These are phyloP conservation scores for Lasioglossum vierecki DNA, from an alignment of 2,888 invertebrate genomes.

Conservation along the genomic window DNA sequence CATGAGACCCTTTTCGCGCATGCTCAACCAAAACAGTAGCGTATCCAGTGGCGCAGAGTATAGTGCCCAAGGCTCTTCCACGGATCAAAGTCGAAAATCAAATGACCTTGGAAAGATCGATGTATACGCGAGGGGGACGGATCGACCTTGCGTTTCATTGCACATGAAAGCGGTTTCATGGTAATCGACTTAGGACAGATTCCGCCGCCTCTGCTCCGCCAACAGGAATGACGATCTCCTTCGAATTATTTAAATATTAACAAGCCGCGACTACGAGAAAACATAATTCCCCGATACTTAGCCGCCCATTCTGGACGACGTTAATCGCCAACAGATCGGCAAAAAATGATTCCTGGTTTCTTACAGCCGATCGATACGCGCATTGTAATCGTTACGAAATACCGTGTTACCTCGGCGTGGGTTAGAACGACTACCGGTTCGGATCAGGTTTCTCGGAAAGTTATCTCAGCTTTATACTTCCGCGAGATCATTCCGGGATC, in stretches of 20 bases:
- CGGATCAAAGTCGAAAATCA: neutral
- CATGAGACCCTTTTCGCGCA: no score
- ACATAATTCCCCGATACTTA: neutral
- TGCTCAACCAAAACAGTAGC: no score
- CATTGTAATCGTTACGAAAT: neutral
- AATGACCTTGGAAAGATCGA: neutral
- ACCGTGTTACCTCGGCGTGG: neutral
- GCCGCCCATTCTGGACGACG: neutral
- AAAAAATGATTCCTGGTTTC: neutral
- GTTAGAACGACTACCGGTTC: neutral
- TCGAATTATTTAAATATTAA: constrained; percentile 1
- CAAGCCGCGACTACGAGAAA: neutral
- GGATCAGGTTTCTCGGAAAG: neutral
- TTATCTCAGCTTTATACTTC: neutral
- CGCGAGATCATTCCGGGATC: neutral
- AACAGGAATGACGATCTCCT: neutral
- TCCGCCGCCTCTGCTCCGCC: neutral
- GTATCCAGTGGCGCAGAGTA: neutral
- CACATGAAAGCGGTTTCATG: neutral
- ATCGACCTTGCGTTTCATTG: neutral
- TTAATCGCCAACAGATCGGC: neutral
- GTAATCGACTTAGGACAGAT: neutral
- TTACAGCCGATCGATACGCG: neutral
- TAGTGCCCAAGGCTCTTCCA: neutral
- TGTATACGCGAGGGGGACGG: neutral